Conservation (phyloP, 2,888 invertebrate species). For the Clusia tigrina region DNA sequence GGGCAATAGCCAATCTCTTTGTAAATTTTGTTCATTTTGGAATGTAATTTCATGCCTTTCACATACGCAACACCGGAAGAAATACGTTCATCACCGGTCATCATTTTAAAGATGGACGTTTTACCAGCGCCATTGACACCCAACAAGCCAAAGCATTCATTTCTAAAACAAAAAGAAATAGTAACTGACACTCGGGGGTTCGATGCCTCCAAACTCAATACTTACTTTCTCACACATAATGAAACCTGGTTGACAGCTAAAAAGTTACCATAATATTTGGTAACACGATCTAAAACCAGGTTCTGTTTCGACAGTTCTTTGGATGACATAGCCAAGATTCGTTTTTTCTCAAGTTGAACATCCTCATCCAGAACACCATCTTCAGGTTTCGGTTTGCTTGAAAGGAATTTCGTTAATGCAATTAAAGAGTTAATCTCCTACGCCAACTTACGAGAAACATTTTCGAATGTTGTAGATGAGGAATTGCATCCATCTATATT, state of each 20-base stretch:
- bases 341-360: conserved; percentile 68
- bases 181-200: too few relatives aligned
- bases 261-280: conserved; percentile 78
- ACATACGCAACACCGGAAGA: conserved; percentile 77
- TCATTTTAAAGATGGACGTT: conserved; percentile 88
- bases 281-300: conserved; percentile 72
- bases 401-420: too few relatives aligned
- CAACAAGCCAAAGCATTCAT: conserved; percentile 83
- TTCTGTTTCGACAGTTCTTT: conserved; percentile 64
- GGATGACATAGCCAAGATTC: conserved; percentile 63
- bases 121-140: conserved; percentile 90
- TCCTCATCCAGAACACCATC: conserved; percentile 67
- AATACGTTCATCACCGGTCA: conserved; percentile 82
- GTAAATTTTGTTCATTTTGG: conserved; percentile 69
- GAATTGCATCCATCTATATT: conserved; percentile 61
- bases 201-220: too few relatives aligned
- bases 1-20: conserved; percentile 77
- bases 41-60: conserved; percentile 67
- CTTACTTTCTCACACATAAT: conserved; percentile 64
- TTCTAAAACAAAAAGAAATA: too few relatives aligned
- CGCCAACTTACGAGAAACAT: conserved; percentile 36
- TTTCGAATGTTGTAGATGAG: conserved; percentile 40
- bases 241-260: conserved; percentile 82
- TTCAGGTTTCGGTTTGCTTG: conserved; percentile 54
- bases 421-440: too few relatives aligned